Conservation (phyloP, 2,888 invertebrate species). For the Macrostomum cliftonense region DNA sequence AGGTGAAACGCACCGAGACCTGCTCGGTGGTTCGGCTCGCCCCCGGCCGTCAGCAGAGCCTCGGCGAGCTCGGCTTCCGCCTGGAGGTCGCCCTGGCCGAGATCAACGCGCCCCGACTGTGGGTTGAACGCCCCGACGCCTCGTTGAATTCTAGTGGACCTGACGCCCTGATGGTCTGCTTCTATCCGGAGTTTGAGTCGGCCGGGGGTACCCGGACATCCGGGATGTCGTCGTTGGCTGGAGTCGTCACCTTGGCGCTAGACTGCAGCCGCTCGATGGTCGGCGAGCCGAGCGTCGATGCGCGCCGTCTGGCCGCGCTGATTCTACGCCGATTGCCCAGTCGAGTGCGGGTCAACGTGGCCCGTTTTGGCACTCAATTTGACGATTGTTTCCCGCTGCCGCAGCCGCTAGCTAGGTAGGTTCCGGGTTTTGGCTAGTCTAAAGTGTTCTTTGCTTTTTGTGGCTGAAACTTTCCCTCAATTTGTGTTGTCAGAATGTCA, state of each 20-base stretch:
- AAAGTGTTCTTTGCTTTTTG: no score
- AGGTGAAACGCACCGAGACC: conserved; percentile 25
- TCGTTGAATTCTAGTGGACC: conserved; percentile 8
- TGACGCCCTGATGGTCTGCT: conserved; percentile 38
- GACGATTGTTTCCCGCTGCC: background rate
- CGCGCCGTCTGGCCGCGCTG: conserved; percentile 27
- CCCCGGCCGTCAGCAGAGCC: conserved; percentile 14
- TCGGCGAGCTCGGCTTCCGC: conserved; percentile 31
- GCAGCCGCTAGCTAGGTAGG: no score
- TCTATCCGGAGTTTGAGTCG: conserved; percentile 39
- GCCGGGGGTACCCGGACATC: conserved; percentile 18
- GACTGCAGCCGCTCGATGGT: conserved; percentile 40
- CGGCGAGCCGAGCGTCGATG: conserved; percentile 21
- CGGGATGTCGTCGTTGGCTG: conserved; percentile 14
- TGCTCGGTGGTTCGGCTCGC: conserved; percentile 31
- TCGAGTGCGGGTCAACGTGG: conserved; percentile 35
- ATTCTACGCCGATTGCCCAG: conserved; percentile 29
- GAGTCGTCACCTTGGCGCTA: conserved; percentile 28
- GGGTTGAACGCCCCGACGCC: conserved; percentile 32
- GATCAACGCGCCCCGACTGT: conserved; percentile 38
- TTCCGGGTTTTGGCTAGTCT: no score
- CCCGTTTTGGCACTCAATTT: conserved; percentile 31
- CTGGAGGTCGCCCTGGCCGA: conserved; percentile 35
- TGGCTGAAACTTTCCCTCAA: no score
- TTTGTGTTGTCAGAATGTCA: no score